phyloP scores from a whole-genome alignment of 2,113 vertebrate species.

The Oncorhynchus gorbuscha region DNA sequence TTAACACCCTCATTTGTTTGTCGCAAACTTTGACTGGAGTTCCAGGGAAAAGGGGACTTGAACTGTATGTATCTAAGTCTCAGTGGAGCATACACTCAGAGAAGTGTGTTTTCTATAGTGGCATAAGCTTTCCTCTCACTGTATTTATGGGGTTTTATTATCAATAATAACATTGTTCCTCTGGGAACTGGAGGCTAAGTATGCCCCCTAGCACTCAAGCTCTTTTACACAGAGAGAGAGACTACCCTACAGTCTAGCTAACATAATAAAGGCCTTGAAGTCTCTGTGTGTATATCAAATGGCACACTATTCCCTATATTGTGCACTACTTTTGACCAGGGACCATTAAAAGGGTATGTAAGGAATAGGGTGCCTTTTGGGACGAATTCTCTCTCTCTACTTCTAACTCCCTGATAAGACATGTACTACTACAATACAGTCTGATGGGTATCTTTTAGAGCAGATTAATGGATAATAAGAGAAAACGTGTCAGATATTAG shows the following conservation, averaged over 20 bases:
- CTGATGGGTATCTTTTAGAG: slow-evolving; percentile 41
- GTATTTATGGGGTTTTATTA: slow-evolving; percentile 78
- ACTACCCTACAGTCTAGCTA: slow-evolving; percentile 38
- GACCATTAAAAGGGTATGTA: too few relatives aligned
- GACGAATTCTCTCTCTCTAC: neutral
- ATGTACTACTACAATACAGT: slow-evolving; percentile 24
- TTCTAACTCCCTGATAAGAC: slow-evolving; percentile 19
- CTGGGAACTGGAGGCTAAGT: slow-evolving; percentile 74
- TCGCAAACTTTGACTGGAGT: slow-evolving; percentile 30
- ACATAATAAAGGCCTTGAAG: slow-evolving; percentile 43
- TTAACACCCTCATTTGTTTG: slow-evolving; percentile 37
- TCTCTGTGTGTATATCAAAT: too few relatives aligned
- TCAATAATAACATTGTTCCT: slow-evolving; percentile 78
- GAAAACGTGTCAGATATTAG: neutral
- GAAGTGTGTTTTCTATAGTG: slow-evolving; percentile 44
- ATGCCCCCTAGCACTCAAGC: slow-evolving; percentile 68
- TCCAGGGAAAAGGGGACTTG: slow-evolving; percentile 8
- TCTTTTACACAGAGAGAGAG: slow-evolving; percentile 49
- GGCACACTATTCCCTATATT: too few relatives aligned
- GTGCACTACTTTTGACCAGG: too few relatives aligned
- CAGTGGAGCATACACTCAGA: slow-evolving; percentile 40
- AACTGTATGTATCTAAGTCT: slow-evolving; percentile 32
- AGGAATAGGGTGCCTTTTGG: too few relatives aligned
- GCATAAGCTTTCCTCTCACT: slow-evolving; percentile 58
- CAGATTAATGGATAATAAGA: slow-evolving; percentile 37